phyloP scores from a whole-genome alignment of 2,888 invertebrate genomes.

The Lycocerus yunnanus region DNA sequence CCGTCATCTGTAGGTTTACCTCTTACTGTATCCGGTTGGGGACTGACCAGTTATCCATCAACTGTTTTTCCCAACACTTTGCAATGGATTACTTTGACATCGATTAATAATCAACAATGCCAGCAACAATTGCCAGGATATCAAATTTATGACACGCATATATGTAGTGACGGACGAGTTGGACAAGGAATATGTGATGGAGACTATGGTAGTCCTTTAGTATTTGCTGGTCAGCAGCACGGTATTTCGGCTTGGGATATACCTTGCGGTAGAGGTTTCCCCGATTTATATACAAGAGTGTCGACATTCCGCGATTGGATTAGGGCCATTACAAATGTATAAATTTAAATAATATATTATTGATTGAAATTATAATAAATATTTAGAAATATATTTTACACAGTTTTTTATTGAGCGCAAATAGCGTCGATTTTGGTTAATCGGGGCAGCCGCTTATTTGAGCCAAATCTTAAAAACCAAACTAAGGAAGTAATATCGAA shows the following conservation, averaged over 20 bases:
- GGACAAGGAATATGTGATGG: constrained; percentile 65
- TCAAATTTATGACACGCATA: constrained; percentile 58
- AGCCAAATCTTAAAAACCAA: too few relatives aligned
- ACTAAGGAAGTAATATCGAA: too few relatives aligned
- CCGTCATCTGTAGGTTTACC: background rate
- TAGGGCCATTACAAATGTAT: background rate
- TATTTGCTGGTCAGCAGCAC: constrained; percentile 41
- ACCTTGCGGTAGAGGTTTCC: constrained; percentile 60
- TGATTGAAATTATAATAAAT: background rate
- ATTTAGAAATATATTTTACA: too few relatives aligned
- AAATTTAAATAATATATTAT: too few relatives aligned
- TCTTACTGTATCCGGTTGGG: constrained; percentile 28
- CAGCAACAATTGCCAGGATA: constrained; percentile 27
- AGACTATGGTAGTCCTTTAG: constrained; percentile 61
- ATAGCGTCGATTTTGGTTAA: too few relatives aligned
- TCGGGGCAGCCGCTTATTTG: too few relatives aligned
- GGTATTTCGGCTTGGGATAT: constrained; percentile 62
- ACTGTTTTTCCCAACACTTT: constrained; percentile 58
- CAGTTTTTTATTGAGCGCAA: too few relatives aligned
- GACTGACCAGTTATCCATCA: constrained; percentile 57
- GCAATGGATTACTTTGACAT: background rate
- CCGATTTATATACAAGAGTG: constrained; percentile 60
- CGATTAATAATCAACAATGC: background rate
- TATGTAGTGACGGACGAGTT: constrained; percentile 62
- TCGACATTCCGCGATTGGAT: constrained; percentile 58